Conservation (phyloP, 2,797 vertebrate genomes). For the Gallinago solitaria region DNA sequence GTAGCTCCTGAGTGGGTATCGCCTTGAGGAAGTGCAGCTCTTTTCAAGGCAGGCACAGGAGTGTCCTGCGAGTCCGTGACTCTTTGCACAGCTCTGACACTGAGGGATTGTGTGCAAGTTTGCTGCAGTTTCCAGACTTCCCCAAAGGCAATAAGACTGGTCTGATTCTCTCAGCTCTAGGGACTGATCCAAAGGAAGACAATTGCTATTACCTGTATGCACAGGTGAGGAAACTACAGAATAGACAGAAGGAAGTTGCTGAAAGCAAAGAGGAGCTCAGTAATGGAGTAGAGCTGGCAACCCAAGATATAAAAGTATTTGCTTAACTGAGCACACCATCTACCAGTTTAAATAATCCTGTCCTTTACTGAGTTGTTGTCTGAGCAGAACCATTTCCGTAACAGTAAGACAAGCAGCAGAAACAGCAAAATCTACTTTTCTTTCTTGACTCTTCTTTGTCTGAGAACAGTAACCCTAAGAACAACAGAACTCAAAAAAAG, state of each 20-base stretch:
- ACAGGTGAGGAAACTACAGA: neutral
- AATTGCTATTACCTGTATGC: neutral
- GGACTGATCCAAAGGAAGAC: neutral
- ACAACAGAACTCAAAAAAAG: neutral
- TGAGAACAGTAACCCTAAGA: neutral
- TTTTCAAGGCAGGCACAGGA: neutral
- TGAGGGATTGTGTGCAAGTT: neutral
- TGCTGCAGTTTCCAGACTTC: neutral
- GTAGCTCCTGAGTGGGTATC: rapidly evolving
- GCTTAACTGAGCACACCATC: neutral
- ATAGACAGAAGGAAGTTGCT: neutral
- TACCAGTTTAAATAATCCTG: neutral
- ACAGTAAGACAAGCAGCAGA: neutral
- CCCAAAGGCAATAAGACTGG: neutral
- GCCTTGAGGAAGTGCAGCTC: neutral
- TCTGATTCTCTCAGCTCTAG: neutral
- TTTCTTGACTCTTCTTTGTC: neutral
- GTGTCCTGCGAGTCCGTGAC: neutral
- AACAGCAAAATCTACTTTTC: neutral
- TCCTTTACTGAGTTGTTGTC: neutral
- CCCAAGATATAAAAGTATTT: neutral
- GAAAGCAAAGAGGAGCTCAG: neutral
- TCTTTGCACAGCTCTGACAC: neutral
- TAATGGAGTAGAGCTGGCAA: neutral
- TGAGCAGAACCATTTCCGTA: neutral